Evolutionary conservation across 2,113 vertebrate species (phyloP).

Genomic region (Corythaixoides concolor): DNA sequence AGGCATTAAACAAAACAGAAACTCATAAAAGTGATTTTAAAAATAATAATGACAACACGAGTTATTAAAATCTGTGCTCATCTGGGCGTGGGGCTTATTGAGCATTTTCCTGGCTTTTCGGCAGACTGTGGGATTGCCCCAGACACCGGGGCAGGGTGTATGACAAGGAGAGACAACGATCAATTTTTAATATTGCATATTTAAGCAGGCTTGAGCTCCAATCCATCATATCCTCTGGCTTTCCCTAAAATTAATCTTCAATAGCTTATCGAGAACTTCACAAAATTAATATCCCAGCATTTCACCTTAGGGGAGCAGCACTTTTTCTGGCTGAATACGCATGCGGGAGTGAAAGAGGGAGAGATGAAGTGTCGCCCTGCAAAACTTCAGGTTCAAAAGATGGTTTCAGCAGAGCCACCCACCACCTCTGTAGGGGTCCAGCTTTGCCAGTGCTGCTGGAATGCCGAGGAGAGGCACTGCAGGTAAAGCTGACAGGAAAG

Average conservation of each 20-base stretch:
- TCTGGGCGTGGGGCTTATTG: background rate
- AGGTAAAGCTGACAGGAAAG: background rate
- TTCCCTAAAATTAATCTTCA: conserved; percentile 69
- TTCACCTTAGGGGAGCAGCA: conserved; percentile 26
- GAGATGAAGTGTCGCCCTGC: background rate
- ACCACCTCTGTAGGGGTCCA: background rate
- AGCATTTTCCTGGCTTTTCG: conserved; percentile 28
- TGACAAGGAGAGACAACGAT: conserved; percentile 64
- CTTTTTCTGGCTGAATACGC: conserved; percentile 1
- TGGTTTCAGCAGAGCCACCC: background rate
- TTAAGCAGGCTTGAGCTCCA: conserved; percentile 52
- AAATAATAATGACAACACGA: conserved; percentile 33
- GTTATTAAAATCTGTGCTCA: conserved; percentile 50
- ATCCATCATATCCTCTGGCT: conserved; percentile 44
- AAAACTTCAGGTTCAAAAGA: conserved; percentile 24
- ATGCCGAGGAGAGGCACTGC: background rate
- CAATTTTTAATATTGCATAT: conserved; percentile 74
- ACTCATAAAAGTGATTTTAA: conserved; percentile 40
- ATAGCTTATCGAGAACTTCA: conserved; percentile 54
- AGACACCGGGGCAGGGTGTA: conserved; percentile 21
- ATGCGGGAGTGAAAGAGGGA: background rate
- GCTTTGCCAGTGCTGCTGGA: background rate
- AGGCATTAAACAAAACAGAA: conserved; percentile 40
- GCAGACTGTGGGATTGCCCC: conserved; percentile 50
- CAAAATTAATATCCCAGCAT: conserved; percentile 54